phyloP scores from a whole-genome alignment of 2,888 invertebrate species.

The Drosophila incognita region DNA sequence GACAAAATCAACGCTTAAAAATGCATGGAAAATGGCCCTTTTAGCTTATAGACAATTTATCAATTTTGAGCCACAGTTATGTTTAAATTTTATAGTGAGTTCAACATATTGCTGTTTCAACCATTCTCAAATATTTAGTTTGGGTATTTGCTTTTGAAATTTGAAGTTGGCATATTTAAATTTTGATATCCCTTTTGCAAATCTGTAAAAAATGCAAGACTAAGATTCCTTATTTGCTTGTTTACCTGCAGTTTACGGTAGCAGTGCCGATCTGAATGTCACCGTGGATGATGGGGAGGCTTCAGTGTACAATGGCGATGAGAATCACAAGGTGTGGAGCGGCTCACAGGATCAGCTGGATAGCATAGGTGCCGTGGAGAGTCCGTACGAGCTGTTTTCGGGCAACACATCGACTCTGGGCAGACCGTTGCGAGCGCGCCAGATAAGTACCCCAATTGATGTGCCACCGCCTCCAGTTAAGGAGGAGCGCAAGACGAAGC shows the following conservation, averaged over 20 bases:
- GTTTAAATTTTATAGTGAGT: not conserved
- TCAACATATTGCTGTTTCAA: not conserved
- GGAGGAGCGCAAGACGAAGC: slow-evolving; percentile 87
- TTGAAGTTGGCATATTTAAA: not conserved
- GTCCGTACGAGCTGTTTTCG: slow-evolving; percentile 89
- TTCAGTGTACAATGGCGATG: slow-evolving; percentile 95
- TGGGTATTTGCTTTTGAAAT: not conserved
- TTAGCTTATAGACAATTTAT: not conserved
- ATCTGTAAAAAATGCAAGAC: not conserved
- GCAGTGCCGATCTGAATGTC: slow-evolving; percentile 85
- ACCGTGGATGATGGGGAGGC: slow-evolving; percentile 89
- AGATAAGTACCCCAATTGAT: slow-evolving; percentile 91
- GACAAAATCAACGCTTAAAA: not conserved
- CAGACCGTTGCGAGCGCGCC: slow-evolving; percentile 91
- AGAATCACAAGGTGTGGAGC: slow-evolving; percentile 97
- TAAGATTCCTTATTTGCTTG: not conserved
- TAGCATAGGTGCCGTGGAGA: slow-evolving; percentile 86
- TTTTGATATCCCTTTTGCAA: not conserved
- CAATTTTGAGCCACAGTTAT: not conserved
- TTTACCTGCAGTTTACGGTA: slow-evolving; percentile 84
- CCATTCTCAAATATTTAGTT: not conserved
- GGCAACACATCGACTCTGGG: slow-evolving; percentile 86
- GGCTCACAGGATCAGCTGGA: slow-evolving; percentile 91
- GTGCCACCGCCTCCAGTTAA: slow-evolving; percentile 94
- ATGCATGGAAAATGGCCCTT: no score